Conservation (phyloP, 2,113 vertebrate species). For the Erpornis zantholeuca region DNA sequence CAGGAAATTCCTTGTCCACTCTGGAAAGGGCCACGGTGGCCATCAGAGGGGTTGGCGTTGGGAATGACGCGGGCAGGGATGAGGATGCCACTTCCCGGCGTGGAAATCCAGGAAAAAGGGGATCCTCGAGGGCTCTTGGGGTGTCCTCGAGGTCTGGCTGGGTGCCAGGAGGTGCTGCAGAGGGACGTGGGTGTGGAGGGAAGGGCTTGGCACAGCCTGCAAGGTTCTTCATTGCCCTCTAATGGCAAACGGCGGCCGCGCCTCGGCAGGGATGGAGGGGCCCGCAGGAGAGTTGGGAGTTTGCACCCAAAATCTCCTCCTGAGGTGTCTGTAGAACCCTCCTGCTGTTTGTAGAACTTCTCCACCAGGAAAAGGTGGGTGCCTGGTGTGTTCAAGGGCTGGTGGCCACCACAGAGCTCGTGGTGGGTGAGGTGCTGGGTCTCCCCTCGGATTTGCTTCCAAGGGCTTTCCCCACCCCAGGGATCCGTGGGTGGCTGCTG, state of each 20-base stretch:
- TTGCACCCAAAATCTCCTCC: fast-evolving
- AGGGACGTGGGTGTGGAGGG: fast-evolving
- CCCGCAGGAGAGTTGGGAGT: fast-evolving
- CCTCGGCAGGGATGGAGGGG: fast-evolving
- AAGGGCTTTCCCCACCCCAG: fast-evolving
- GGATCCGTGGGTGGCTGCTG: neutral
- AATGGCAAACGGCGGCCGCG: neutral
- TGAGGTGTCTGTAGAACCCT: neutral
- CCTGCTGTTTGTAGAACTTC: too few species aligned
- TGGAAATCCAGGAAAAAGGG: neutral
- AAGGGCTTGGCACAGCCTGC: neutral
- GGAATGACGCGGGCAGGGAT: neutral
- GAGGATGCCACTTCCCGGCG: neutral
- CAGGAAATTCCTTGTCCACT: neutral
- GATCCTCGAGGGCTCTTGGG: neutral
- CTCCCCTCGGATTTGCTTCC: neutral
- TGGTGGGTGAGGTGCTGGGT: neutral
- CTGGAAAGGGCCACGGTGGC: neutral
- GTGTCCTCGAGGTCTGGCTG: neutral
- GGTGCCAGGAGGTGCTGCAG: neutral
- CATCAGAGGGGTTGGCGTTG: fast-evolving
- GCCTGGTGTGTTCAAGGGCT: fast-evolving
- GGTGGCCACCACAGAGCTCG: fast-evolving
- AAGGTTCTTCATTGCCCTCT: conserved; percentile 27
- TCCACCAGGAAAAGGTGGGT: neutral